A percentile compares a stretch with the other conserved stretches of the same genome.
These are phyloP conservation scores for Melanaphis sacchari DNA, from an alignment of 1,140 invertebrate species.

Conservation along the genomic window DNA sequence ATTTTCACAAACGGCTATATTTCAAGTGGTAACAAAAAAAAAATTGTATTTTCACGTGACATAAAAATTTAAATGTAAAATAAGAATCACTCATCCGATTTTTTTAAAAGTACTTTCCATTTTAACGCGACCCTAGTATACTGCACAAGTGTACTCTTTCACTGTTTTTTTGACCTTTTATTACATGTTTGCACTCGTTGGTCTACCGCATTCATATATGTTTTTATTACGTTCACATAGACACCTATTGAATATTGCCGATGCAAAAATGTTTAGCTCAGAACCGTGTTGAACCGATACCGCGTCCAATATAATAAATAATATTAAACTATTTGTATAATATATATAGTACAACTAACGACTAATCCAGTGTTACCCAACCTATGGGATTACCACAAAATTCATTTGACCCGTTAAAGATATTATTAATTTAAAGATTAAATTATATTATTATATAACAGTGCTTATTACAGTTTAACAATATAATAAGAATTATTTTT, in stretches of 20 bases:
- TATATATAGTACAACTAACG: background rate
- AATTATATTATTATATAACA: background rate
- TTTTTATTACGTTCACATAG: background rate
- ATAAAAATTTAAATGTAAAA: background rate
- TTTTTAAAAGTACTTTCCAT: background rate
- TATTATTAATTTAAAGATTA: background rate
- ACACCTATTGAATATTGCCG: background rate
- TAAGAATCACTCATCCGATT: background rate
- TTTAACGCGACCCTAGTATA: background rate
- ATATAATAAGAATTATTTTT: background rate
- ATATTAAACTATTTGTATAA: background rate
- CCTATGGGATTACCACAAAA: background rate
- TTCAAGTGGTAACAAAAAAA: background rate
- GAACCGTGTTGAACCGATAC: background rate
- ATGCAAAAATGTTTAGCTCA: background rate
- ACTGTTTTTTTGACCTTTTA: background rate
- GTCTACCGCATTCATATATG: background rate
- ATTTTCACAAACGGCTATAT: background rate
- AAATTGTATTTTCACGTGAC: background rate
- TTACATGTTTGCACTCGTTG: background rate
- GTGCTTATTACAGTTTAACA: background rate
- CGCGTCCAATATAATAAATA: constrained; percentile 27
- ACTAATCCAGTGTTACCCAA: background rate
- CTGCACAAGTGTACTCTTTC: background rate
- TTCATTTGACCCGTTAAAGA: background rate